These are phyloP conservation scores for Dicentrarchus labrax DNA, from an alignment of 2,113 vertebrate species.

Conservation along the genomic window DNA sequence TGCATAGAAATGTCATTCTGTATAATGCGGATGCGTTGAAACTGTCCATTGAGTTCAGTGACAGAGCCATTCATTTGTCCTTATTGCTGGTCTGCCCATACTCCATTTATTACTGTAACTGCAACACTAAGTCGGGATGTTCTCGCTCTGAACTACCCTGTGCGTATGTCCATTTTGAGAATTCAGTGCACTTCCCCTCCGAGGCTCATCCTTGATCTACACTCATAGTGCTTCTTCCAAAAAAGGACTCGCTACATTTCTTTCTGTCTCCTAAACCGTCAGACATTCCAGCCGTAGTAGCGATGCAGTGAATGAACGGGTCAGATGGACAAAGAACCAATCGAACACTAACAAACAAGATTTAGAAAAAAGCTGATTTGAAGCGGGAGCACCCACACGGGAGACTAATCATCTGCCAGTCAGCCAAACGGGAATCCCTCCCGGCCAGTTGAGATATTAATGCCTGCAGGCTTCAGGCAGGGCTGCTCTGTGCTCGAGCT, in stretches of 20 bases:
- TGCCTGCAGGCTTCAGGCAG: constrained; percentile 24
- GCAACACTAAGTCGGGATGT: constrained; percentile 33
- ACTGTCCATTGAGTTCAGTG: constrained; percentile 28
- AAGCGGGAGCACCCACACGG: constrained; percentile 21
- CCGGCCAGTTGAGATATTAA: constrained; percentile 45
- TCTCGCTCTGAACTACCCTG: constrained; percentile 15
- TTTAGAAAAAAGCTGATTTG: neutral
- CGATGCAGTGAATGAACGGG: neutral
- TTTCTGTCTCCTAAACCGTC: constrained; percentile 4
- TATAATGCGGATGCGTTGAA: neutral
- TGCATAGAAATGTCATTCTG: constrained; percentile 24
- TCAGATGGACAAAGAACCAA: constrained; percentile 13
- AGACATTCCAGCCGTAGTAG: constrained; percentile 52
- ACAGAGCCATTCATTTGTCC: constrained; percentile 15
- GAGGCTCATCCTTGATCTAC: constrained; percentile 17
- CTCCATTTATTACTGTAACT: constrained; percentile 28
- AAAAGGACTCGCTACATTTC: constrained; percentile 27
- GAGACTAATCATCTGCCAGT: constrained; percentile 35
- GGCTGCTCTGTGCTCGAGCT: constrained; percentile 10
- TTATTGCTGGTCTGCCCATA: constrained; percentile 30
- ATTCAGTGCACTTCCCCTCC: neutral
- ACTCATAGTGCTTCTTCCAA: constrained; percentile 31
- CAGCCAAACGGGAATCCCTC: constrained; percentile 22
- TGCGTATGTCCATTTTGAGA: constrained; percentile 18
- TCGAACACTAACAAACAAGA: constrained; percentile 3